phyloP scores from a whole-genome alignment of 1,140 invertebrate species.

The Pogonomyrmex barbatus region DNA sequence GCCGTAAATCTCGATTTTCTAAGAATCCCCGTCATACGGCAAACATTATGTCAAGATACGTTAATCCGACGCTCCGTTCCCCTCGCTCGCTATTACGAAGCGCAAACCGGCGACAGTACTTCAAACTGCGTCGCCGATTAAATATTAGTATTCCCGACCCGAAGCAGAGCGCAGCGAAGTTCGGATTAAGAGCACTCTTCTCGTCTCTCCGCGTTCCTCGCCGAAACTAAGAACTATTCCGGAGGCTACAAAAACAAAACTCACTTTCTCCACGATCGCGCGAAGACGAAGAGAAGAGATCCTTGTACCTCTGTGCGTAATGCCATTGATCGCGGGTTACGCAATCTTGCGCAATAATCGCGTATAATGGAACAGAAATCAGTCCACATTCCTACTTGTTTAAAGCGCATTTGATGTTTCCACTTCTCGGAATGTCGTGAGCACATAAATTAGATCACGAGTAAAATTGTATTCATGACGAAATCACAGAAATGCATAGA shows the following conservation, averaged over 20 bases:
- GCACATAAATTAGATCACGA: not conserved
- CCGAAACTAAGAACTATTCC: conserved; percentile 61
- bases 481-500: not conserved
- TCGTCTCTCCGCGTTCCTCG: conserved; percentile 12
- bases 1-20: conserved; percentile 63
- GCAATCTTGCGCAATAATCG: conserved; percentile 34
- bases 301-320: not conserved
- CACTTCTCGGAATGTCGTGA: conserved; percentile 16
- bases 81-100: conserved; percentile 48
- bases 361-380: conserved; percentile 16
- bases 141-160: conserved; percentile 61
- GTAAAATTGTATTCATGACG: not conserved
- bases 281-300: conserved; percentile 29
- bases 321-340: not conserved
- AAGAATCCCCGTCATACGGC: conserved; percentile 60
- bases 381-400: conserved; percentile 3
- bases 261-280: conserved; percentile 34
- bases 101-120: conserved; percentile 58
- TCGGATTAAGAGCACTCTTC: conserved; percentile 58
- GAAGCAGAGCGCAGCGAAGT: conserved; percentile 51
- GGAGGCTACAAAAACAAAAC: conserved; percentile 49
- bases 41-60: conserved; percentile 63
- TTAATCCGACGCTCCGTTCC: conserved; percentile 45
- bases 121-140: conserved; percentile 61
- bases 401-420: not conserved